phyloP scores from a whole-genome alignment of 2,797 vertebrate species.

The Poecilia picta region DNA sequence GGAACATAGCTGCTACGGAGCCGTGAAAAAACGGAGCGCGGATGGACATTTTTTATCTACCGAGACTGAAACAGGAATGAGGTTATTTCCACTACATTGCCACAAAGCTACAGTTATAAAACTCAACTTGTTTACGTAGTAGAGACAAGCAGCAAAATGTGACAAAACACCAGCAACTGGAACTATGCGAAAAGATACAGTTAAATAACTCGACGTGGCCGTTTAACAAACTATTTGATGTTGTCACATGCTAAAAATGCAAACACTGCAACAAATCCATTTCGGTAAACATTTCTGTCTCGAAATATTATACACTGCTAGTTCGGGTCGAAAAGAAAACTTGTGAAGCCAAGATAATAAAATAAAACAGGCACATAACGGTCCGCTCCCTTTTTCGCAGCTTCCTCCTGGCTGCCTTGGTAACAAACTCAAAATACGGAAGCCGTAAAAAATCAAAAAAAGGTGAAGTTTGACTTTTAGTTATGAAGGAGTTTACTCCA shows the following conservation, averaged over 20 bases:
- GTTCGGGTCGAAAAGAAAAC: background rate
- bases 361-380: slow-evolving; percentile 33
- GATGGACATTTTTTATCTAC: background rate
- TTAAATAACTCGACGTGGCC: slow-evolving; percentile 27
- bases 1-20: slow-evolving; percentile 43
- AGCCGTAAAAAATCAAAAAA: slow-evolving; percentile 42
- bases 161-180: background rate
- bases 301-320: background rate
- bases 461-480: background rate
- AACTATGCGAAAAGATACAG: background rate
- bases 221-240: background rate
- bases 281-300: background rate
- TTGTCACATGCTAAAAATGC: background rate
- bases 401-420: slow-evolving; percentile 79
- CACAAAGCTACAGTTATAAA: background rate
- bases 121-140: background rate
- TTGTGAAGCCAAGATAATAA: slow-evolving; percentile 5
- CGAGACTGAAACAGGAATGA: background rate
- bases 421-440: slow-evolving; percentile 72
- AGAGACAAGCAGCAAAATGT: background rate
- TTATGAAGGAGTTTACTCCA: background rate
- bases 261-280: background rate
- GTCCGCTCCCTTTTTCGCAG: slow-evolving; percentile 46
- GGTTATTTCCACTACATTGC: background rate
- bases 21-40: slow-evolving; percentile 5